Evolutionary conservation across 2,888 invertebrate species (phyloP).

Genomic region (Mantis religiosa): DNA sequence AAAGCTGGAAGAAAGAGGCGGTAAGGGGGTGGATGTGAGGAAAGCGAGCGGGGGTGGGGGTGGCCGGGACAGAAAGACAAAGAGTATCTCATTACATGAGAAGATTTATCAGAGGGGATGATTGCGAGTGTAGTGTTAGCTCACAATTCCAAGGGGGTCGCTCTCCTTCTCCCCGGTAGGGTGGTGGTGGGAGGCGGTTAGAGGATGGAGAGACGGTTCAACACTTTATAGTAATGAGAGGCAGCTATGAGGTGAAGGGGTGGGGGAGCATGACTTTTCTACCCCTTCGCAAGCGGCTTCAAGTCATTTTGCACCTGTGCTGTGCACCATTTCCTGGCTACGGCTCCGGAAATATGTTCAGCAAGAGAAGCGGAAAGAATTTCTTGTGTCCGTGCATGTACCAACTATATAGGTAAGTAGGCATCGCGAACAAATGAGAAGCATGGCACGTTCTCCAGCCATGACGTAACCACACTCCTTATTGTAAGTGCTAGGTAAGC

Average conservation of each 20-base stretch:
- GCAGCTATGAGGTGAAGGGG: background rate
- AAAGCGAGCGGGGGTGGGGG: background rate
- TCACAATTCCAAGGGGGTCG: background rate
- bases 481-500: too few relatives aligned
- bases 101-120: constrained; percentile 28
- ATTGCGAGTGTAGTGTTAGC: constrained; percentile 12
- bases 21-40: background rate
- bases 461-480: background rate
- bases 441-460: background rate
- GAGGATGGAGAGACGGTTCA: constrained; percentile 2
- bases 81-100: constrained; percentile 29
- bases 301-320: constrained; percentile 4
- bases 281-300: background rate
- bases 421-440: background rate
- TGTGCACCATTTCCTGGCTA: background rate
- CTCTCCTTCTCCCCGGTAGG: background rate
- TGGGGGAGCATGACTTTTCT: background rate
- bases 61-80: constrained; percentile 22
- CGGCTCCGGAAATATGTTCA: background rate
- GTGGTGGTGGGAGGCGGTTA: background rate
- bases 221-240: constrained; percentile 16
- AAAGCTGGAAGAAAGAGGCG: constrained; percentile 22
- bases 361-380: background rate
- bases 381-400: background rate
- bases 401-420: background rate